A percentile compares a stretch with the other conserved stretches of the same genome.
Evolutionary conservation across 2,113 vertebrate genomes (phyloP).

Genomic region (Circaetus gallicus): DNA sequence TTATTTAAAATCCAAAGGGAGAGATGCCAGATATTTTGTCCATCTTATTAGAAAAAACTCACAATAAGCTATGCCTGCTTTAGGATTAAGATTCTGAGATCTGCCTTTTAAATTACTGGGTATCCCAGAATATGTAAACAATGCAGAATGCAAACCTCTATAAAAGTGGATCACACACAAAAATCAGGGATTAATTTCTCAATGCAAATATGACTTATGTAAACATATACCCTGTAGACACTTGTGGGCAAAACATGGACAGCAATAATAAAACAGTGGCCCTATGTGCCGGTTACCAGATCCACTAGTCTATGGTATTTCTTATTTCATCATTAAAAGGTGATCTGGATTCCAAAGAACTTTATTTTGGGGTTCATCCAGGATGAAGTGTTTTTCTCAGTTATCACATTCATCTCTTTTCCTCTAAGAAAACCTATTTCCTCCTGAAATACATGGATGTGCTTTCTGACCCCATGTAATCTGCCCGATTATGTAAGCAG

Average conservation of each 20-base stretch:
- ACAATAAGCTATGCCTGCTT: not conserved
- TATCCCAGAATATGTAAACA: not conserved
- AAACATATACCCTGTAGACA: not conserved
- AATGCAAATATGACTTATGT: not conserved
- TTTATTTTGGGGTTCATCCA: not conserved
- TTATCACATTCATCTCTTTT: not conserved
- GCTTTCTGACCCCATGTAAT: not conserved
- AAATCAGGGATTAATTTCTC: not conserved
- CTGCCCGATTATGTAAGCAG: not conserved
- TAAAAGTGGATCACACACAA: not conserved
- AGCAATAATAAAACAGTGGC: not conserved
- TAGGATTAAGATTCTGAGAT: not conserved
- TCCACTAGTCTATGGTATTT: not conserved
- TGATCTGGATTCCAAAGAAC: not conserved
- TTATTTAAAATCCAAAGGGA: not conserved
- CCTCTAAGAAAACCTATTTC: not conserved
- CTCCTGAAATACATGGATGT: not conserved
- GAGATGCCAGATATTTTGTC: not conserved
- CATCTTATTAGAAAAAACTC: not conserved
- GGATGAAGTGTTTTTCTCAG: not conserved
- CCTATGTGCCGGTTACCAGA: not conserved
- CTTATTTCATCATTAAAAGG: not conserved
- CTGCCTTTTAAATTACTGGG: not conserved
- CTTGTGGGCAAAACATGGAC: not conserved
- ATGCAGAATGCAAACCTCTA: not conserved